Conservation (phyloP, 2,797 vertebrate genomes). For the Phrynocephalus vlangalii region DNA sequence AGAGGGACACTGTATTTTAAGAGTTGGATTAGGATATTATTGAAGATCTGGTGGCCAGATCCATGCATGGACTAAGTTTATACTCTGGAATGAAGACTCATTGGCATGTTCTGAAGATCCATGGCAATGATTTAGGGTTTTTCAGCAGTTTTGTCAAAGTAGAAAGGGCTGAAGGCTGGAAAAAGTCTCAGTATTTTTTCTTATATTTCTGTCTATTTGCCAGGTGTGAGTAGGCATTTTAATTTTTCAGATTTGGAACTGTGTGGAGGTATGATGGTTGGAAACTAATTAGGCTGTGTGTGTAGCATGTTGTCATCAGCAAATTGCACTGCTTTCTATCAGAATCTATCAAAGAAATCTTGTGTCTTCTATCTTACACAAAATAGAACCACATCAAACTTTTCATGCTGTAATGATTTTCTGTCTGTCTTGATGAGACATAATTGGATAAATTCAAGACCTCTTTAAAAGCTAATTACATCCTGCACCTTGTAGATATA, state of each 20-base stretch:
- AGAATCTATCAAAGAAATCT: constrained; percentile 57
- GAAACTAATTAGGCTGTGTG: constrained; percentile 41
- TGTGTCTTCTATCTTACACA: constrained; percentile 56
- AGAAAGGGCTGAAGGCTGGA: not conserved
- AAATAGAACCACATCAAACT: constrained; percentile 48
- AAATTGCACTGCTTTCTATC: constrained; percentile 34
- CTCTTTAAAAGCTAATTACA: constrained; percentile 67
- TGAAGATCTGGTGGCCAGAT: not conserved
- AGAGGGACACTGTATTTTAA: no score
- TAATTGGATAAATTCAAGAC: constrained; percentile 65
- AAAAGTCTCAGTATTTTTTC: not conserved
- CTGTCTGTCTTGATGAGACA: constrained; percentile 64
- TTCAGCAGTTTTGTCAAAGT: not conserved
- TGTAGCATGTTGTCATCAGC: not conserved
- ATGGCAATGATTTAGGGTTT: no score
- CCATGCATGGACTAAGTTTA: no score
- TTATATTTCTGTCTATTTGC: not conserved
- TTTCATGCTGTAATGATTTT: constrained; percentile 65
- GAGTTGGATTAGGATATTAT: no score
- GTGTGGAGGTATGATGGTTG: not conserved
- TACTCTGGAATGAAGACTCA: not conserved
- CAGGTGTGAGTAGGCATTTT: not conserved
- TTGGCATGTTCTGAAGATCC: not conserved
- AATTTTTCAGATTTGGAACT: not conserved
- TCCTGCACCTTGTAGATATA: constrained; percentile 15